Base-by-base conservation (phyloP, 2,888 invertebrate species). In the Campoletis raptor region DNA sequence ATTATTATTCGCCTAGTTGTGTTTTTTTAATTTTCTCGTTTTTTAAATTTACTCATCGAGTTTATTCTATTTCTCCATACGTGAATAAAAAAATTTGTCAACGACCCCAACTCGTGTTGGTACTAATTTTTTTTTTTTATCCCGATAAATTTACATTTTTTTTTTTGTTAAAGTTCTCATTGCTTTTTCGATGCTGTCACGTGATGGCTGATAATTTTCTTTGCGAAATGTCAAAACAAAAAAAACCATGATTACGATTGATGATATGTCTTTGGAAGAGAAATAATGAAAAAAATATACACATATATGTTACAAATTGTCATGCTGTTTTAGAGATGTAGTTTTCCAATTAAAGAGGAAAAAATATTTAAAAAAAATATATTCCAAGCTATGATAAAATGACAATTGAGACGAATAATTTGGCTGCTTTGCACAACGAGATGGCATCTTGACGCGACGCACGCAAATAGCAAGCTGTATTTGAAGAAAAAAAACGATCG, bases 11-110 rank as follows among this genome's bases (percentile, higher is more conserved):
- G 57, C 24, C 21, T 12, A 5, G 0, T 57, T 12, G 10, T n/a
- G 69, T 84, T 73, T 80, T 82, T 80, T 37, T 21, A 7, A n/a
- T 42, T 45, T 10, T n/a, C 42, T 42, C 37, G n/a, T 40, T 67
- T 48, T 54, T 37, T 42, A n/a, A n/a, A 24, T 30, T 64, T 36
- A 12, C 61, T 40, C 12, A 69, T 69, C n/a, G 30, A 61, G 15
- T 61, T 9, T 6, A 6, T 7, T 30, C 9, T 21, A 10, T 24
- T 30, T 0, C 30, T 61, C 3, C 24, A 30, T 6, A 7, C 2
- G 30, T 30, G 15, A 1, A 90, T 92, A 92, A 89, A 92, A 92
- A 92, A 92, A 92, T 92, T 92, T 91, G 92, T 92, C 92, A 87
- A 89, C 85, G 87, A 88, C 88, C 73, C 85, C 67, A 74, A 83